Percentiles rank a stretch among this genome's conserved stretches.
Conservation (phyloP, 2,113 vertebrate genomes). For the Rhineura floridana region DNA sequence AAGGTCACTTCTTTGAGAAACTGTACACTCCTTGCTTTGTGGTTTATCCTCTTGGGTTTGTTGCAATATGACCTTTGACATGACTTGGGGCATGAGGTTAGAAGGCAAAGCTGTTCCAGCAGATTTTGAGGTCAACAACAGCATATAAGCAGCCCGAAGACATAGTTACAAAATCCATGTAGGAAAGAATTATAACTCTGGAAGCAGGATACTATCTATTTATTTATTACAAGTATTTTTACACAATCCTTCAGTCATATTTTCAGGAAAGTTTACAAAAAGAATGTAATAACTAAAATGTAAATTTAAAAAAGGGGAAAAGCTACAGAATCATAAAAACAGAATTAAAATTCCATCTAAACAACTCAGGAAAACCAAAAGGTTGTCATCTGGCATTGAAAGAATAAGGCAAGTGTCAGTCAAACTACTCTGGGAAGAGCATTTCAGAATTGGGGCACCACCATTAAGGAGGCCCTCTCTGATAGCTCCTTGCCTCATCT, state of each 20-base stretch:
- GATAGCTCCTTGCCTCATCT: background rate
- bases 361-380: background rate
- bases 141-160: constrained; percentile 68
- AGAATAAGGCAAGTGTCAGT: background rate
- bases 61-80: constrained; percentile 59
- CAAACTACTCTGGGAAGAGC: background rate
- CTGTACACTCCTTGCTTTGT: constrained; percentile 34
- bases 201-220: constrained; percentile 75
- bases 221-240: background rate
- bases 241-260: background rate
- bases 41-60: constrained; percentile 54
- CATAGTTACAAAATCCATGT: constrained; percentile 65
- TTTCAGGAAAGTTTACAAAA: background rate
- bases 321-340: background rate
- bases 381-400: background rate
- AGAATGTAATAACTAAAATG: background rate
- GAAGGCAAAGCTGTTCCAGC: constrained; percentile 64
- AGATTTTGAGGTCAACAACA: constrained; percentile 71
- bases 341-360: background rate
- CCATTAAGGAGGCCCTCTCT: too few species aligned
- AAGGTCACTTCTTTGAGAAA: constrained; percentile 64
- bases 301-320: background rate
- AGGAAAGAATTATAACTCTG: constrained; percentile 71
- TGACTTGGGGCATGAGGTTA: constrained; percentile 57
- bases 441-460: background rate